These are phyloP conservation scores for Drosophila lacertosa DNA, from an alignment of 1,140 invertebrate species.

Conservation along the genomic window DNA sequence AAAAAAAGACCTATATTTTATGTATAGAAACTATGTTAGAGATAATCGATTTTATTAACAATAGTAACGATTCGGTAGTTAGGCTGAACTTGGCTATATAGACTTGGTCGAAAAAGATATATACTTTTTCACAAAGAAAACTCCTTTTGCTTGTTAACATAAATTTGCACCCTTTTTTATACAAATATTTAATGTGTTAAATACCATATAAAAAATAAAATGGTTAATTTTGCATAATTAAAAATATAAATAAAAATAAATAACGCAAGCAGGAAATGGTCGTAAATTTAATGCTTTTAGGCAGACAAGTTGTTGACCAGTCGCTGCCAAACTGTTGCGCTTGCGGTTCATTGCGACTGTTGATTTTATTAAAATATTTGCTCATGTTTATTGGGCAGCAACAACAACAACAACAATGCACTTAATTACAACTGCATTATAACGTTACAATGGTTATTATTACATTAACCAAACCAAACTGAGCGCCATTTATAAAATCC, in stretches of 20 bases:
- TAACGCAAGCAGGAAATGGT: slow-evolving; percentile 2
- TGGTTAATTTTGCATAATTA: slow-evolving; percentile 18
- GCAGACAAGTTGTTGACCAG: slow-evolving; percentile 6
- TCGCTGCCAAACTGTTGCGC: slow-evolving; percentile 15
- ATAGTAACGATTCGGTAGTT: no score
- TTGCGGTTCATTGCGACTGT: slow-evolving; percentile 26
- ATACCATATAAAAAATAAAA: not conserved
- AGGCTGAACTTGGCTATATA: no score
- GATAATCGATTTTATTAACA: no score
- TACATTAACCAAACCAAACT: slow-evolving; percentile 44
- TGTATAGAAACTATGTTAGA: no score
- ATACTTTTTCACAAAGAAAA: no score
- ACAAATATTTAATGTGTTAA: no score
- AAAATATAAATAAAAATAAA: slow-evolving; percentile 19
- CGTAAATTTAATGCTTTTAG: slow-evolving; percentile 22
- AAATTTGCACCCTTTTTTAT: no score
- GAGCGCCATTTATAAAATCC: slow-evolving; percentile 35
- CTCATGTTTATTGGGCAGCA: slow-evolving; percentile 25
- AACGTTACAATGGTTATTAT: slow-evolving; percentile 44
- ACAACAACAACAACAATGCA: slow-evolving; percentile 18
- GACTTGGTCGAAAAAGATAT: no score
- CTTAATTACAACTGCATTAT: slow-evolving; percentile 56
- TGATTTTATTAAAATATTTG: slow-evolving; percentile 37
- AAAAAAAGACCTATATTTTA: no score
- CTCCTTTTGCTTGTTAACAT: no score